Conservation (phyloP, 2,888 invertebrate genomes). For the Coenonympha glycerion region DNA sequence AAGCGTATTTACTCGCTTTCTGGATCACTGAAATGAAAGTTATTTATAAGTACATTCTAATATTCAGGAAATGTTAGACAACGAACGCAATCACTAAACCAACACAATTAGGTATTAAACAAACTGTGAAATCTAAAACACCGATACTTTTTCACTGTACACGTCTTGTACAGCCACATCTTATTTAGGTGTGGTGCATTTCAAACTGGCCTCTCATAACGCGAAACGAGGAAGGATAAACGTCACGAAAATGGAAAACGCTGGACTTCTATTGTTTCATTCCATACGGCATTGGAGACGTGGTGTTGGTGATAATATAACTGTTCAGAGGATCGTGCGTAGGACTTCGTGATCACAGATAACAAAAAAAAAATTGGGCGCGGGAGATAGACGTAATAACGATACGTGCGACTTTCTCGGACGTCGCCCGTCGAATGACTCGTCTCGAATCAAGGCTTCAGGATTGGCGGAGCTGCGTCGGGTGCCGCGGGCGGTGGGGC, state of each 20-base stretch:
- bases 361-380: background rate
- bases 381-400: background rate
- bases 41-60: too few relatives aligned
- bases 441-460: background rate
- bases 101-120: too few relatives aligned
- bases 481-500: slow-evolving; percentile 25
- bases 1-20: too few relatives aligned
- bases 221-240: slow-evolving; percentile 1
- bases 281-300: background rate
- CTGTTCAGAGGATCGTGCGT: background rate
- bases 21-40: too few relatives aligned
- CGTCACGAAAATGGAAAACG: background rate
- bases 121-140: too few relatives aligned
- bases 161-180: too few relatives aligned
- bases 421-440: background rate
- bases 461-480: background rate
- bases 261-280: background rate
- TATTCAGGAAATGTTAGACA: too few relatives aligned
- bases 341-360: background rate
- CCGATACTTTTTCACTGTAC: too few relatives aligned
- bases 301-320: background rate
- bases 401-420: background rate
- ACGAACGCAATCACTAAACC: too few relatives aligned
- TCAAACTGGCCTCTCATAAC: background rate
- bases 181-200: too few relatives aligned